Evolutionary conservation across 1,140 invertebrate species (phyloP), one percentile per base, ranked within the genome.

Genomic region (Lineus longissimus): DNA sequence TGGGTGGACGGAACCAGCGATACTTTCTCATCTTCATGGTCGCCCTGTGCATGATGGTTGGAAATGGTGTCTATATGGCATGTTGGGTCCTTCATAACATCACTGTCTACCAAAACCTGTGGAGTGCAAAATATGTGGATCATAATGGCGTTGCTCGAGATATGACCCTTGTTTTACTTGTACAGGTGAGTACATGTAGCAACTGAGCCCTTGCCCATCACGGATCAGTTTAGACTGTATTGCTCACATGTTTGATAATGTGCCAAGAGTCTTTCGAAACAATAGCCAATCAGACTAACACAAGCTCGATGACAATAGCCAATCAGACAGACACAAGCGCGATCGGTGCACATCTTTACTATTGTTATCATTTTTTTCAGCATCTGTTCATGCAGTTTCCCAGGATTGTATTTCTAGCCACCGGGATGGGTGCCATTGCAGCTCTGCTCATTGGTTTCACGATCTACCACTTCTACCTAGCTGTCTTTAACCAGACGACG

Each of bases 1-100:
- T 82, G 23, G 81, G 80, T 23, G 76, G 67, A 1, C 61, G 72
- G 15, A 82, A 82, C 65, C 66, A 77, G 55, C 67, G 72, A 13
- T 76, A 70, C 59, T 82, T 82, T 65, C 58, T 81, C 7, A 25
- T 73, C 13, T 80, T 80, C 56, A 72, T 82, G 60, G 11, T 76
- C 7, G 69, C 73, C 2, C 66, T 79, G 13, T 55, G 73, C 6
- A 63, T 70, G 11, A 75, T 79, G 73, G 65, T 70, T 30, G 41
- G 71, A 17, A 74, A 79, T 57, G 78, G 75, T 11, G 65, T 73
- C 2, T 66, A 70, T 58, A 66, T 73, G 43, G 63, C 66, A 15
- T 59, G 40, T 6, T 62, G 66, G n/a, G 63, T 67, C 27, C 62
- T 79, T 13, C n/a, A 68, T 2, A 47, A 70, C 15, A 64, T 75